Evolutionary conservation across 2,113 vertebrate genomes (phyloP), one percentile per base, ranked within the genome.

Genomic region (Vidua chalybeata): DNA sequence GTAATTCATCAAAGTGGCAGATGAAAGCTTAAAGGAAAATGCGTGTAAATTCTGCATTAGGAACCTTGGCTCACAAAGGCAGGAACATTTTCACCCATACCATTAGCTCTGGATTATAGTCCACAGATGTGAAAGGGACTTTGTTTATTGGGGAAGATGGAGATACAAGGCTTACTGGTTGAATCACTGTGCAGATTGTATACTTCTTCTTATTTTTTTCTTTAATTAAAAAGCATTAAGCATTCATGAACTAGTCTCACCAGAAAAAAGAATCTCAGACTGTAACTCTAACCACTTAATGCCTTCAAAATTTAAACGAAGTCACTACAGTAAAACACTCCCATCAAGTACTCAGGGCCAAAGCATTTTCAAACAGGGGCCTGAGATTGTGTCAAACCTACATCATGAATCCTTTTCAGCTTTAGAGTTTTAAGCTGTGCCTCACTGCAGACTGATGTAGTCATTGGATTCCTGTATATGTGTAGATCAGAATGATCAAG

Each of bases 21-120:
- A 64, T 54, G 45, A 91, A 68, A 81, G 85, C 92, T 94, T 72
- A 68, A 95, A 93, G 93, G 61, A 94, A 97, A 94, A 82, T 45
- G 46, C 72, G 89, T 93, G 96, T 94, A 96, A 97, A 96, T 93
- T 80, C 72, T 56, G 28, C 83, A 56, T 87, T 94, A 91, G 73
- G 92, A 98, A 84, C 88, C 86, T 48, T 64, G 81, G 64, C 79
- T 96, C 58, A 90, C 72, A 73, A 90, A 91, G 64, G 74, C 61
- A 39, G 31, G 52, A 84, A 35, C 56, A 87, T 94, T 96, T 93
- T 78, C 91, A 90, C 91, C 64, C 84, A 84, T 84, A 76, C 64
- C 61, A 75, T 91, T 94, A 96, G 69, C 72, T 91, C 41, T 75
- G 75, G 74, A 72, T 75, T 83, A 46, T 22, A 81, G 17, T 58